phyloP scores from a whole-genome alignment of 2,113 vertebrate genomes.

The Rostratula benghalensis region DNA sequence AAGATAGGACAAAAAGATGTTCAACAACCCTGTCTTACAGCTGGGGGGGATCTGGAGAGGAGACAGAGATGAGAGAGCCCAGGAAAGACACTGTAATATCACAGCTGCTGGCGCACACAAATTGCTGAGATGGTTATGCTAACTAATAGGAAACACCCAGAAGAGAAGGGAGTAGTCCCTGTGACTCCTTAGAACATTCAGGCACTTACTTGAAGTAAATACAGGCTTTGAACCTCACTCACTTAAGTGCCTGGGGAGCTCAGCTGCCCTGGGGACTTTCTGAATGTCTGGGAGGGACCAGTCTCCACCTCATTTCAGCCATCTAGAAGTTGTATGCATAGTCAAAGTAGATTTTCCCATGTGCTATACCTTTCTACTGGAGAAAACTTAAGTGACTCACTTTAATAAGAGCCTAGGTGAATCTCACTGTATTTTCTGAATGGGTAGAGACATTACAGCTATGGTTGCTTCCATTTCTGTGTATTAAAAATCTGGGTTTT shows the following conservation, averaged over 20 bases:
- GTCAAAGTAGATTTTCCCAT: neutral
- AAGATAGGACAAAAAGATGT: neutral
- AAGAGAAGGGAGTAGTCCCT: neutral
- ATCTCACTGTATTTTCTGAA: neutral
- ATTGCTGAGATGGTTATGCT: neutral
- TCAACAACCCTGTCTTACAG: neutral
- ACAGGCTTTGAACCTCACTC: neutral
- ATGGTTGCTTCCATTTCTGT: neutral
- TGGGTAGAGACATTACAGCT: neutral
- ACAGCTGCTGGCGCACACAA: neutral
- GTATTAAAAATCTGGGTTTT: neutral
- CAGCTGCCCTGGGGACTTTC: neutral
- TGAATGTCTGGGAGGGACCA: neutral
- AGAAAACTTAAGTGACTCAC: neutral
- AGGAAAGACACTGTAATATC: neutral
- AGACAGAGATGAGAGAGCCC: neutral
- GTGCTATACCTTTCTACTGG: accelerated
- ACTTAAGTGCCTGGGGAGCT: accelerated
- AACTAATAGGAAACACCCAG: neutral
- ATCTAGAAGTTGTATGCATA: accelerated
- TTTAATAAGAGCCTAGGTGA: neutral
- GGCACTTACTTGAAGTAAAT: neutral
- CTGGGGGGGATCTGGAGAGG: neutral
- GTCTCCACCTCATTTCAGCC: neutral
- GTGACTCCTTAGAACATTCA: neutral